Base-by-base conservation (phyloP, 2,797 vertebrate genomes). In the Rhincodon typus region DNA sequence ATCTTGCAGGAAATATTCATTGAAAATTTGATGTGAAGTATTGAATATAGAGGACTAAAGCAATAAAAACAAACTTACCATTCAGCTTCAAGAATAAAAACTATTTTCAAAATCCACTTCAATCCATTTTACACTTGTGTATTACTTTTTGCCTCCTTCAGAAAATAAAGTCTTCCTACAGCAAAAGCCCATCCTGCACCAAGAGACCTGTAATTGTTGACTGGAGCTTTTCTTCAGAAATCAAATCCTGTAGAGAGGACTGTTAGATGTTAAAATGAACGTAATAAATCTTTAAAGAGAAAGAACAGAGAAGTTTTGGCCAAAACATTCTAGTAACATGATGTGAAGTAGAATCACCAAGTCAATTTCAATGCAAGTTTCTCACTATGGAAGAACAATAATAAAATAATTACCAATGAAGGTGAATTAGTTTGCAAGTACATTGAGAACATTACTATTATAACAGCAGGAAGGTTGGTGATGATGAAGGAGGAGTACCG, bases 221-320 rank as follows among this genome's bases (percentile, higher is more conserved):
- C 69, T 74, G 27, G 94, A 72, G 94, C 25, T 74, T 72, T 34
- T 70, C 69, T 50, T 19, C 94, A 74, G 70, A 94, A 94, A 50
- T 30, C 42, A 27, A 53, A 70, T 57, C 30, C 15, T 17, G 19
- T 25, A 19, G 94, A 77, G 69, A 77, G 46, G 30, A 95, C 10
- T 77, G 46, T 74, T 77, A 13, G 2, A 95, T 57, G 3, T 53
- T 53, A 34, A 42, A 77, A 46, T 34, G 4, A 74, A 7, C 0
- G 0, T 77, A 57, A 57, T 57, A 57, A 77, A 74, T 57, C 13
- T 27, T 72, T 7, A 93, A 93, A 69, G 70, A 50, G 69, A 95
- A 95, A 77, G 46, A 95, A 95, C 15, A 95, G n/a, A 19, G 72
- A 72, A n/a, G 46, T 50, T 77, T 95, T 95, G 94, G 34, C 13